Conservation (phyloP, 2,797 vertebrate genomes). For the Enteromius thamalakanensis region DNA sequence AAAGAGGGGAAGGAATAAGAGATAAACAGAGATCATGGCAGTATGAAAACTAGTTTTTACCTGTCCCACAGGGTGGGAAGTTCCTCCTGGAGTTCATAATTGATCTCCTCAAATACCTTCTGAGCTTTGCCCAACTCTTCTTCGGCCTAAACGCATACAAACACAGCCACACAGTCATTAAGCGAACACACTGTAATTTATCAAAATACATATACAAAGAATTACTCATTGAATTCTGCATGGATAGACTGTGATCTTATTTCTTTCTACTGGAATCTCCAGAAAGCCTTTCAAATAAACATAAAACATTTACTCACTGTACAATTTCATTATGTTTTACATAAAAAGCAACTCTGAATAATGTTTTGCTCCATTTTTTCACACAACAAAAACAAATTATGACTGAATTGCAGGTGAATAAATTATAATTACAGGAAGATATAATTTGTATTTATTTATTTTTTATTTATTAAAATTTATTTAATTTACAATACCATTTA, state of each 20-base stretch:
- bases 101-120: constrained; percentile 98
- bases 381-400: too few species aligned
- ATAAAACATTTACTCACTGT: neutral
- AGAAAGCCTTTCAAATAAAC: neutral
- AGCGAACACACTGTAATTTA: constrained; percentile 12
- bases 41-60: constrained; percentile 64
- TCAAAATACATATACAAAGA: constrained; percentile 10
- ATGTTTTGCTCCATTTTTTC: too few species aligned
- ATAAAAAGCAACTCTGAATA: too few species aligned
- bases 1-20: neutral
- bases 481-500: neutral
- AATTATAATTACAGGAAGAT: too few species aligned
- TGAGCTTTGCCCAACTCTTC: constrained; percentile 95
- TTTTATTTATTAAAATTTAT: too few species aligned
- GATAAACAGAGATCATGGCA: neutral
- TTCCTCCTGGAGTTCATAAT: constrained; percentile 94
- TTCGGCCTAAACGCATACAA: constrained; percentile 82
- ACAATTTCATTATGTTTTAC: neutral
- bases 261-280: neutral
- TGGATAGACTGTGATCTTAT: neutral
- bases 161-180: constrained; percentile 45
- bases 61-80: constrained; percentile 93
- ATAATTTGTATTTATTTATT: too few species aligned
- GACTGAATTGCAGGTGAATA: too few species aligned
- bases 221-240: neutral